Conservation (phyloP, 2,113 vertebrate species). For the Oplegnathus fasciatus region DNA sequence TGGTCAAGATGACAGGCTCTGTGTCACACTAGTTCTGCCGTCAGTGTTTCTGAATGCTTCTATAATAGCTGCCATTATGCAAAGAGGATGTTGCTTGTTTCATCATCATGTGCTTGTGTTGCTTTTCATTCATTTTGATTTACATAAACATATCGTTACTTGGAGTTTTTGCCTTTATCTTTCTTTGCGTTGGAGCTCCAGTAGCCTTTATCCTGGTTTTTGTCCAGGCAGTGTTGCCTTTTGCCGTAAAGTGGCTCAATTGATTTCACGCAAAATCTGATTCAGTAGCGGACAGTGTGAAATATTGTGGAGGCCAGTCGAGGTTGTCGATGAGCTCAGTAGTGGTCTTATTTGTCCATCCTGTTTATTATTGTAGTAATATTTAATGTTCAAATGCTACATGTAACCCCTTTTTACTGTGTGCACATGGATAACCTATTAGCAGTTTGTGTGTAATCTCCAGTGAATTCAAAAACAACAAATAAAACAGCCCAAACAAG, state of each 20-base stretch:
- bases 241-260: not conserved
- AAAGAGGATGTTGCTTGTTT: not conserved
- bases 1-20: conserved; percentile 1
- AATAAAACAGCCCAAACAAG: not conserved
- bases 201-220: not conserved
- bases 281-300: not conserved
- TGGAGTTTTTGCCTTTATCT: not conserved
- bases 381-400: not conserved
- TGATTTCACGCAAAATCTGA: not conserved
- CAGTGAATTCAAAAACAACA: not conserved
- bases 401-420: not conserved
- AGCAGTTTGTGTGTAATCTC: not conserved
- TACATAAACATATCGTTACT: not conserved
- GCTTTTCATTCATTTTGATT: not conserved
- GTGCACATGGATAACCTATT: not conserved
- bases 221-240: not conserved
- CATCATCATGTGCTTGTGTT: not conserved
- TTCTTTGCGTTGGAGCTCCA: not conserved
- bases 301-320: not conserved
- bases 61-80: not conserved
- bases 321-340: not conserved
- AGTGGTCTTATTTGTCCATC: not conserved
- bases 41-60: not conserved
- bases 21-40: not conserved
- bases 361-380: not conserved